Evolutionary conservation across 2,797 vertebrate genomes (phyloP).

Genomic region (Limnodromus scolopaceus): DNA sequence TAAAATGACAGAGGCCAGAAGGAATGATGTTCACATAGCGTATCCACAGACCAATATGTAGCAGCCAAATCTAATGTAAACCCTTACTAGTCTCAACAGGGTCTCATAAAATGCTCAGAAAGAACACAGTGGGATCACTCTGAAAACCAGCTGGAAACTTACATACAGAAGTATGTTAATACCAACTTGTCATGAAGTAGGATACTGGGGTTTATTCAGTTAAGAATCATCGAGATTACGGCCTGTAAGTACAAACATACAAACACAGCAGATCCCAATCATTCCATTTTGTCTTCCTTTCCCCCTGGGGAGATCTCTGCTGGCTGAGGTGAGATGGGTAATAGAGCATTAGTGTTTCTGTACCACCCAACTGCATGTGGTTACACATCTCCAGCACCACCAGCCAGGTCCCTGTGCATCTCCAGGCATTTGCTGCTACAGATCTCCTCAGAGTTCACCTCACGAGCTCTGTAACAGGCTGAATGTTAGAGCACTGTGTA

Average conservation of each 20-base stretch:
- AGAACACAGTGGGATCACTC: neutral
- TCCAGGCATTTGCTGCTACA: neutral
- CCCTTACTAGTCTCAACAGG: neutral
- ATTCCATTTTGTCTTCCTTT: neutral
- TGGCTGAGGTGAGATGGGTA: neutral
- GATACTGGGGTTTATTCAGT: neutral
- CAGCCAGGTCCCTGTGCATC: neutral
- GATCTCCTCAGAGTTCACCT: neutral
- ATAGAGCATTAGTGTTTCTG: neutral
- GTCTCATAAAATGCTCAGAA: neutral
- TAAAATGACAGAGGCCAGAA: neutral
- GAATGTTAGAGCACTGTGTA: neutral
- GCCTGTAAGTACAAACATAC: neutral
- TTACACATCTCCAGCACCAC: neutral
- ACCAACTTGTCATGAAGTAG: neutral
- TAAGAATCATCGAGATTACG: neutral
- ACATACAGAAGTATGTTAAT: neutral
- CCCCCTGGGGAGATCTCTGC: neutral
- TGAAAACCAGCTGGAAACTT: neutral
- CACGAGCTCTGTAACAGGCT: neutral
- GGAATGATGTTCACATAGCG: neutral
- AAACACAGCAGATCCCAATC: neutral
- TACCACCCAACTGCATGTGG: neutral
- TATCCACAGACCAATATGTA: neutral
- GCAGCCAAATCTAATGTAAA: neutral